A percentile compares a stretch with the other conserved stretches of the same genome.
phyloP scores from a whole-genome alignment of 2,113 vertebrate genomes.

The Aythya baeri region DNA sequence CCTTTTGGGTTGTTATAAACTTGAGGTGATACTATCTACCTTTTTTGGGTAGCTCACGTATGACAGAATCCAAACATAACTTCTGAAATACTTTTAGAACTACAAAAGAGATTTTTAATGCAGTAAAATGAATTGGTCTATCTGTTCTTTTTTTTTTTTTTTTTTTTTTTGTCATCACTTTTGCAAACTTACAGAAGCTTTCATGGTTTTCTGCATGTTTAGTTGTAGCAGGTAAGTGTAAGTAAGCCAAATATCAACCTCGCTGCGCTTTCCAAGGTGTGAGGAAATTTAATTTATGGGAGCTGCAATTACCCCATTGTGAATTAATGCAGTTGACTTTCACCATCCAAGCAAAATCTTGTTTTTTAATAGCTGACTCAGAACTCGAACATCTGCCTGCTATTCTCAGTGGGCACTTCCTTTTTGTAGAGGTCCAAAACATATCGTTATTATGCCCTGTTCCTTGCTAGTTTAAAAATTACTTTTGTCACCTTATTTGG shows the following conservation, averaged over 20 bases:
- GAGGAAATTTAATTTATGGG: slow-evolving; percentile 36
- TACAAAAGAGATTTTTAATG: not conserved
- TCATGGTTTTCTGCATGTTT: not conserved
- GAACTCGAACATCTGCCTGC: slow-evolving; percentile 41
- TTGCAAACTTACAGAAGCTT: not conserved
- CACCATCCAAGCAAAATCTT: slow-evolving; percentile 21
- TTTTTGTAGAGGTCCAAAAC: not conserved
- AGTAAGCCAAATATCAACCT: not conserved
- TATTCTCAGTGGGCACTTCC: not conserved
- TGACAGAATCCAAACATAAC: not conserved
- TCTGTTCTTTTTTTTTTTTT: not conserved
- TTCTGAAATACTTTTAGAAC: not conserved
- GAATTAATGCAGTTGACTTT: slow-evolving; percentile 40
- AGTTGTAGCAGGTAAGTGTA: not conserved
- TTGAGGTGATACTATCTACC: not conserved
- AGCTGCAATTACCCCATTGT: slow-evolving; percentile 38
- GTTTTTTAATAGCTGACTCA: slow-evolving; percentile 46
- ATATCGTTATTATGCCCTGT: not conserved
- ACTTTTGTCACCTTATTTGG: not conserved
- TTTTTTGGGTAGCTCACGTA: not conserved
- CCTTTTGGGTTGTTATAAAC: not conserved
- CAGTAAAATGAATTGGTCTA: not conserved
- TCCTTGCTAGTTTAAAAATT: not conserved
- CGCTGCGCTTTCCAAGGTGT: not conserved
- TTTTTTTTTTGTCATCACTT: not conserved